Evolutionary conservation across 1,140 invertebrate species (phyloP).

Genomic region (Tetramorium parvispinum): DNA sequence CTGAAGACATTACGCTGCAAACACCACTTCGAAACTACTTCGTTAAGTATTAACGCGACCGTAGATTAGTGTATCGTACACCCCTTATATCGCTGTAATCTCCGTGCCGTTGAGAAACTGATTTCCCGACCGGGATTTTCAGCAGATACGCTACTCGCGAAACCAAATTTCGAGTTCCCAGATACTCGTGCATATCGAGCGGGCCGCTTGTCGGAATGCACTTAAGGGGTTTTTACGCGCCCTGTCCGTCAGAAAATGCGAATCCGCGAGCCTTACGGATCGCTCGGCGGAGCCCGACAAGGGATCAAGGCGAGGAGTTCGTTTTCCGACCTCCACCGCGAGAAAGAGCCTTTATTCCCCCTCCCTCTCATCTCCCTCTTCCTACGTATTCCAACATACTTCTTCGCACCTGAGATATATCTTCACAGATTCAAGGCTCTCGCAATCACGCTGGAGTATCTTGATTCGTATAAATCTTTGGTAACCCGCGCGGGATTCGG

Average conservation of each 20-base stretch:
- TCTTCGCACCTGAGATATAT: constrained; percentile 75
- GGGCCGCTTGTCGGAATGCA: constrained; percentile 35
- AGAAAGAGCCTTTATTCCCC: constrained; percentile 17
- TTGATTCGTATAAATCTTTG: constrained; percentile 79
- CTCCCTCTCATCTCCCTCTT: neutral
- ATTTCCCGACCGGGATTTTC: constrained; percentile 18
- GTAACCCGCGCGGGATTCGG: constrained; percentile 69
- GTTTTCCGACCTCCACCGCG: constrained; percentile 31
- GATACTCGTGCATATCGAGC: constrained; percentile 12
- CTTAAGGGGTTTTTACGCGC: constrained; percentile 42
- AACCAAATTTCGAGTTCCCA: constrained; percentile 3
- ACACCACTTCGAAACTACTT: constrained; percentile 44
- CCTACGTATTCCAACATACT: constrained; percentile 65
- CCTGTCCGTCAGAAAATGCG: constrained; percentile 32
- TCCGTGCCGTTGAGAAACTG: constrained; percentile 38
- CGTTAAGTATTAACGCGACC: constrained; percentile 52
- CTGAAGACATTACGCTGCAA: constrained; percentile 37
- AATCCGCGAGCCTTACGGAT: constrained; percentile 51
- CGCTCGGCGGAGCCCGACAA: constrained; percentile 6
- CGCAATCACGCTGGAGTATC: constrained; percentile 76
- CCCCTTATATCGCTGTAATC: constrained; percentile 38
- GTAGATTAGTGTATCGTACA: constrained; percentile 48
- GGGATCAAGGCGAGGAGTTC: constrained; percentile 48
- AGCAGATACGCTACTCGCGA: neutral
- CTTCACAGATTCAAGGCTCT: constrained; percentile 60